Evolutionary conservation across 2,888 invertebrate genomes (phyloP), one percentile per base, ranked within the genome.

Genomic region (Conus canariensis): DNA sequence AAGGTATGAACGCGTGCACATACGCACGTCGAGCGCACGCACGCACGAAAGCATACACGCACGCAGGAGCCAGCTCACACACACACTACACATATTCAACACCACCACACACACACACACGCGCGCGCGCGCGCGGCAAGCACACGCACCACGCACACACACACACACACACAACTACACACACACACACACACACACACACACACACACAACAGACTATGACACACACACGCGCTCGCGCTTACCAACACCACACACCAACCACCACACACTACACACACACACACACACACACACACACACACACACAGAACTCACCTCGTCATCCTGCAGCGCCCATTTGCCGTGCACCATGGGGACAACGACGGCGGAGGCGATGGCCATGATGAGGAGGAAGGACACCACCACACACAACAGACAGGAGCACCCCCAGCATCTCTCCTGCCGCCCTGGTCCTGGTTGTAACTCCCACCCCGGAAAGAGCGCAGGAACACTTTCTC

Each of bases 371-470:
- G 74, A 88, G 19, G 80, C 88, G 88, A 88, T 59, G 88, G 74
- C 30, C 58, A 80, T 80, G 88, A 80, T 19, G 30, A 88, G 74
- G 80, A 88, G n/a, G 56, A 58, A 60, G 77, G 74, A 59, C 19
- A 88, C 88, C 58, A 88, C 88, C 4, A 88, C 88, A 30, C 88
- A 88, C 19, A 88, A 30, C 56, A 88, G 59, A 16, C 88, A 88
- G 9, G 88, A 80, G 56, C 88, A 88, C 0, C 80, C 22, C n/a
- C 88, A n/a, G 19, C 74, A 30, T 8, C 22, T 19, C n/a, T 58
- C 6, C 19, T 58, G 82, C 56, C 9, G 58, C 16, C 60, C 19
- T 80, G 59, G n/a, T 25, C 30, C 60, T 30, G 25, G 16, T 3
- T 5, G n/a, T 88, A 58, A 56, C 19, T 19, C 60, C 80, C 74